These are phyloP conservation scores for Ornithoptera alexandrae DNA, from an alignment of 2,888 invertebrate genomes.

Conservation along the genomic window DNA sequence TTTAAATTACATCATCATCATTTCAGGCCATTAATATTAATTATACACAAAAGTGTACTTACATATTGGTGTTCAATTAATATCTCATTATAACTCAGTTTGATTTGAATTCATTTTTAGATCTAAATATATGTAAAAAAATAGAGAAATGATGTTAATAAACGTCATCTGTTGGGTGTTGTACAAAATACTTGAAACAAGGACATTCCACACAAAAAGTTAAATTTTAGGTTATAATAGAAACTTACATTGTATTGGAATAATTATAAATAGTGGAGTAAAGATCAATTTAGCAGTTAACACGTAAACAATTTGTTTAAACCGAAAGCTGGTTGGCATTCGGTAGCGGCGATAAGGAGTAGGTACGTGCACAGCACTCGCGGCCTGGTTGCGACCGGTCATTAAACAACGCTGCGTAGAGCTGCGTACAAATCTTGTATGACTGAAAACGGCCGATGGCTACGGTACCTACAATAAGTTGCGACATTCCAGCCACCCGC, in stretches of 20 bases:
- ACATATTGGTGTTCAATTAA: no score
- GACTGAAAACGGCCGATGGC: slow-evolving; percentile 61
- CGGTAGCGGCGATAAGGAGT: slow-evolving; percentile 65
- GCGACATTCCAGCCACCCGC: slow-evolving; percentile 72
- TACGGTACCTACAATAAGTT: slow-evolving; percentile 71
- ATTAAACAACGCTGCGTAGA: slow-evolving; percentile 64
- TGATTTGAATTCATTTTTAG: no score
- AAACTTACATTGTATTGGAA: background rate
- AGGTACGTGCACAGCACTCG: slow-evolving; percentile 47
- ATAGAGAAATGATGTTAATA: no score
- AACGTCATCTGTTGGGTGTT: no score
- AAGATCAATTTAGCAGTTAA: slow-evolving; percentile 31
- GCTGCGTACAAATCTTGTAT: slow-evolving; percentile 70
- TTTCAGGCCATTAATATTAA: no score
- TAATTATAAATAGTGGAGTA: slow-evolving; percentile 6
- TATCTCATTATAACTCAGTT: no score
- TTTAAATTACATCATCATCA: background rate
- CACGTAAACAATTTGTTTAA: slow-evolving; percentile 38
- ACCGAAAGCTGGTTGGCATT: slow-evolving; percentile 43
- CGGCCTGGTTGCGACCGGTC: slow-evolving; percentile 61
- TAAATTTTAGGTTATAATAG: background rate
- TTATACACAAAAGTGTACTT: no score
- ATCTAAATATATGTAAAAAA: no score
- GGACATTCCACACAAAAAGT: background rate
- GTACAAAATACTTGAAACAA: no score